Evolutionary conservation across 2,113 vertebrate species (phyloP), one percentile per base, ranked within the genome.

Genomic region (Colossoma macropomum): DNA sequence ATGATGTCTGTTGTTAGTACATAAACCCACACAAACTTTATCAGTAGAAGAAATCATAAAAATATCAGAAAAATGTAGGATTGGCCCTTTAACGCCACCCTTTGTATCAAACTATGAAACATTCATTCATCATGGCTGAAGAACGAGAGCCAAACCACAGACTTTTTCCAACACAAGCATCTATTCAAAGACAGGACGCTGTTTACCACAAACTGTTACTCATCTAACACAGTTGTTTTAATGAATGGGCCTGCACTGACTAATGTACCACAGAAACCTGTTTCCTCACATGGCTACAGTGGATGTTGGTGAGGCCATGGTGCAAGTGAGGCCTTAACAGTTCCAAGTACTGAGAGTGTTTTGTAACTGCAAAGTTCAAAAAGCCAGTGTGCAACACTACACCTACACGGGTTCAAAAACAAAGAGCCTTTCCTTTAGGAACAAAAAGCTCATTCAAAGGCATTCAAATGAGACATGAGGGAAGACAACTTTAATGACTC

Each of bases 401-500:
- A 56, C 15, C 65, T 56, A 28, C 50, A 27, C 11, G 19, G 16
- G 50, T 19, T 28, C 21, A 45, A 1, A 25, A 56, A 41, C 25
- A 45, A 27, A 63, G 9, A 38, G 34, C 2, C 0, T 15, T 70
- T 19, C 65, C 17, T 69, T 34, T 66, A 45, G 70, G 52, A 70
- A 59, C 34, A 79, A 69, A 59, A 21, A 69, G 23, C 65, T 4
- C 30, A 56, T 73, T 38, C 12, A 65, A 69, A 59, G 34, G 16
- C 32, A 77, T 50, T 82, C 34, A 82, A 25, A 60, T 54, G 52
- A 74, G 32, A 69, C 27, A 68, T 21, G 38, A 32, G 62, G 56
- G 66, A 77, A 71, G 74, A 72, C 12, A 23, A 54, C 73, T 80
- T 73, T 80, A 70, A 77, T 63, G 34, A 50, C 38, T 84, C 54